Evolutionary conservation across 2,888 invertebrate genomes (phyloP), one percentile per base, ranked within the genome.

Genomic region (Sinhomidia bicolor): DNA sequence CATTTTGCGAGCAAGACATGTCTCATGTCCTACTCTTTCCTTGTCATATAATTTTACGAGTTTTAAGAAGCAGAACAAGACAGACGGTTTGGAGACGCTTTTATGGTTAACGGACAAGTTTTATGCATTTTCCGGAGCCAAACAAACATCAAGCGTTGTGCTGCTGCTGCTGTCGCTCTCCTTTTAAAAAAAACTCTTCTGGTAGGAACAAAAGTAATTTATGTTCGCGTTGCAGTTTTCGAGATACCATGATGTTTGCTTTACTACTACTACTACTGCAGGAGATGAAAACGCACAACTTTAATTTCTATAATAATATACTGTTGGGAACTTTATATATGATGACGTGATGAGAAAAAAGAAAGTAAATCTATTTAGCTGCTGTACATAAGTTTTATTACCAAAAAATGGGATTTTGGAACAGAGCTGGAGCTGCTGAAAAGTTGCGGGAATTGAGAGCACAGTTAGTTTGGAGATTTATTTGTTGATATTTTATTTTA

Each of bases 101-200:
- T 47, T 65, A 79, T 68, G 84, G 44, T 47, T 26, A 26, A 79
- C 47, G 79, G 71, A 81, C 85, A 23, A 51, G 26, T 84, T 84
- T 89, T 90, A 90, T 90, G 85, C 90, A 90, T 41, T 82, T 74
- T 84, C 76, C 62, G 85, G 90, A 85, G 90, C 90, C 90, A 47
- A 88, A 85, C 26, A 68, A 76, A 54, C 29, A 76, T 51, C 47
- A 29, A 36, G 12, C 26, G n/a, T 20, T 80, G 12, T 29, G 41
- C 41, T 41, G 41, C n/a, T n/a, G n/a, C n/a, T n/a, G n/a, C n/a
- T n/a, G n/a, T n/a, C n/a, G n/a, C n/a, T n/a, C n/a, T n/a, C n/a
- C n/a, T n/a, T n/a, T n/a, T n/a, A n/a, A n/a, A n/a, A n/a, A n/a
- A n/a, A n/a, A n/a, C n/a, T n/a, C n/a, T n/a, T n/a, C n/a, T n/a